Evolutionary conservation across 2,113 vertebrate genomes (phyloP).

Genomic region (Oryzias woworae): DNA sequence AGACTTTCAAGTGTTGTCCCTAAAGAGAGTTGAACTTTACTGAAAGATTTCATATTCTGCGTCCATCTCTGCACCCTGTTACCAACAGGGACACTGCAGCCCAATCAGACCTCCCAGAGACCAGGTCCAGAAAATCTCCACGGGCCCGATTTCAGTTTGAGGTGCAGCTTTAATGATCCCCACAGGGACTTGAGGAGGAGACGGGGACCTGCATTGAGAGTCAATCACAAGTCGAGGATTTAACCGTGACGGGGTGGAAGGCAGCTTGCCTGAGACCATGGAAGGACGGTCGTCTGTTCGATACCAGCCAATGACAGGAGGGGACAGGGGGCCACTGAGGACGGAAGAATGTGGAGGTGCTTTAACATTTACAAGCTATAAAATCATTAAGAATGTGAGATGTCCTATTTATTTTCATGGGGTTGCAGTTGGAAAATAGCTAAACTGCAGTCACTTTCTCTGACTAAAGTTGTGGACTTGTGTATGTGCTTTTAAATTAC

Average conservation of each 20-base stretch:
- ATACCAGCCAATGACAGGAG: not conserved
- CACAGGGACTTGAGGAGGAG: slow-evolving; percentile 27
- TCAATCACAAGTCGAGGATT: slow-evolving; percentile 20
- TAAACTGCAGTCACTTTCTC: no score
- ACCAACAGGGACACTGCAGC: slow-evolving; percentile 17
- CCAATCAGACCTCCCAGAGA: slow-evolving; percentile 12
- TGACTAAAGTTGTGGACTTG: no score
- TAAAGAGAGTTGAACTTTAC: slow-evolving; percentile 5
- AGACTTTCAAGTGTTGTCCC: not conserved
- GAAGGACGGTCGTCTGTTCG: slow-evolving; percentile 14
- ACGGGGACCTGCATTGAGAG: slow-evolving; percentile 18
- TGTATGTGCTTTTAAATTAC: no score
- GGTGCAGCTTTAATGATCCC: slow-evolving; percentile 58
- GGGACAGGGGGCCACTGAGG: not conserved
- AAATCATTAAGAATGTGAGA: no score
- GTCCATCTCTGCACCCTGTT: slow-evolving; percentile 31
- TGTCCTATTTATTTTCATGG: no score
- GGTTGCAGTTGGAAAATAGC: no score
- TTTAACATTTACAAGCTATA: not conserved
- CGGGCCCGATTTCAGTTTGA: slow-evolving; percentile 21
- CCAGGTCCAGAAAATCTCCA: slow-evolving; percentile 15
- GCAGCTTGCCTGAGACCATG: slow-evolving; percentile 5
- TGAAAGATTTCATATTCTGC: slow-evolving; percentile 21
- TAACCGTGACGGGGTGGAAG: slow-evolving; percentile 3
- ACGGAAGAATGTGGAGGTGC: not conserved